Conservation (phyloP, 2,888 invertebrate genomes). For the Cerastis rubricosa region DNA sequence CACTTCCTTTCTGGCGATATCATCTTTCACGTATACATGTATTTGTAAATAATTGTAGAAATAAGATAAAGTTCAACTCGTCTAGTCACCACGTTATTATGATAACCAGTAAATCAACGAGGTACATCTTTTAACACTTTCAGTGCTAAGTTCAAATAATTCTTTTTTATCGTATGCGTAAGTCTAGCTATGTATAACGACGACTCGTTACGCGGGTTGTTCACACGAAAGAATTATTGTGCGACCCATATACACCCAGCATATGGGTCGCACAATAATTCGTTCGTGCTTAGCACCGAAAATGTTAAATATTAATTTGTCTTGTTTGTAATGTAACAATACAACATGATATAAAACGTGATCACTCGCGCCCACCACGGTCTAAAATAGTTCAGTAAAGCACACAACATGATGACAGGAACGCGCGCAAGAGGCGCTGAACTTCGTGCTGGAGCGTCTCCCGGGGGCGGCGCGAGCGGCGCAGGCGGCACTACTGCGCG, state of each 20-base stretch:
- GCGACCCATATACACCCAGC: too few relatives aligned
- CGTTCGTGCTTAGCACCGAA: too few relatives aligned
- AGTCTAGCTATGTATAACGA: too few relatives aligned
- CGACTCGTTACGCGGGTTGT: too few relatives aligned
- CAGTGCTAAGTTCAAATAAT: too few relatives aligned
- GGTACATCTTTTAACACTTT: neutral
- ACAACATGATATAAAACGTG: too few relatives aligned
- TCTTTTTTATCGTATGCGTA: too few relatives aligned
- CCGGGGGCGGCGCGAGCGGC: constrained; percentile 93
- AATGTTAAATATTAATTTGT: neutral
- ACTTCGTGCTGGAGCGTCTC: constrained; percentile 95
- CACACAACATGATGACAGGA: constrained; percentile 86
- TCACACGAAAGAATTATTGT: too few relatives aligned
- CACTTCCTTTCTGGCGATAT: neutral
- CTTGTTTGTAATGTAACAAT: neutral
- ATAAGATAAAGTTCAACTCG: neutral
- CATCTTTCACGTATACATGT: neutral
- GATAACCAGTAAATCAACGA: neutral
- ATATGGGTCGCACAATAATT: too few relatives aligned
- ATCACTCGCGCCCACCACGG: neutral
- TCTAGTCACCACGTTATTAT: neutral
- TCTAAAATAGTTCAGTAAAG: neutral
- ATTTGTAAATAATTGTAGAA: neutral
- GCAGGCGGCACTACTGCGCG: constrained; percentile 94
- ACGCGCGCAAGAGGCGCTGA: constrained; percentile 95